Base-by-base conservation (phyloP, 2,888 invertebrate species). In the Lordiphosa fenestrarum region DNA sequence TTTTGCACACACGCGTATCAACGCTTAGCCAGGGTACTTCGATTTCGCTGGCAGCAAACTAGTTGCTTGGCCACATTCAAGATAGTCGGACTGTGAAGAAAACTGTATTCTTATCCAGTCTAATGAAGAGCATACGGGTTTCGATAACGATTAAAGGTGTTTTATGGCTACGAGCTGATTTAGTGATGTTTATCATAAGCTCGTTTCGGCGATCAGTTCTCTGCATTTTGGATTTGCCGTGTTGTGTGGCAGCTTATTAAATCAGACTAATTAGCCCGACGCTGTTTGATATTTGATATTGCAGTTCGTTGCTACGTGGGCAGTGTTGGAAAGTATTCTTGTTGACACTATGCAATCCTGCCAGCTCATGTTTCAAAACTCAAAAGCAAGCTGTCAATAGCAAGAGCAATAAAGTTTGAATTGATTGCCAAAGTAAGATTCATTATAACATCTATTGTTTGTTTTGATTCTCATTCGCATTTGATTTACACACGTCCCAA, bases 111-210 rank as follows among this genome's bases (percentile, higher is more conserved):
- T 58, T 49, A 59, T 52, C 60, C 66, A 42, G 67, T 66, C 57
- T 53, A 67, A 53, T 66, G 56, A 63, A 62, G 62, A 65, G 62
- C 42, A 33, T 33, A 38, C 49, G 38, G 38, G 38, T 49, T 49
- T 49, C 49, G 49, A 25, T 39, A 25, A 53, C 53, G 50, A 58
- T 66, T 68, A 66, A 58, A 56, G 60, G 65, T 84, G 84, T 77
- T 78, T 84, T 84, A 78, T 78, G 67, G 72, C 65, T 61, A 63
- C 58, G 65, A 49, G 66, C 74, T 78, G 84, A 84, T 78, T 78
- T 81, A 84, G 61, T 69, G 74, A 71, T 69, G 66, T 65, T 84
- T 76, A 77, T 81, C 72, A 57, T 61, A 41, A 71, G 71, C 82
- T 77, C 56, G 77, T 77, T 77, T 81, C 57, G 53, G 47, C 21